Conservation (phyloP, 2,113 vertebrate genomes). For the Pseudorasbora parva region DNA sequence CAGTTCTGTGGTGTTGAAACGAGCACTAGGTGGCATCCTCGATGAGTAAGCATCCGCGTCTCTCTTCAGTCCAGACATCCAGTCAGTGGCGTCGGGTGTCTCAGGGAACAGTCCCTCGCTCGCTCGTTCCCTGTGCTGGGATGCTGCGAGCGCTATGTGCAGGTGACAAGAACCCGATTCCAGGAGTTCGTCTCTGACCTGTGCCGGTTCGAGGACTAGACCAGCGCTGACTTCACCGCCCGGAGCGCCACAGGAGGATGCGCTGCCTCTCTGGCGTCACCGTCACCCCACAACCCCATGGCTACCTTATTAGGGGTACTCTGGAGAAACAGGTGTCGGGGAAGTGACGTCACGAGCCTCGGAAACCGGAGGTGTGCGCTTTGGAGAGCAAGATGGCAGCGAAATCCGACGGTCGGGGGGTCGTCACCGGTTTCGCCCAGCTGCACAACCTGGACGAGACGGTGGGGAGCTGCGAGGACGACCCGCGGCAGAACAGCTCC, state of each 20-base stretch:
- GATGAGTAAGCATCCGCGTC: constrained; percentile 57
- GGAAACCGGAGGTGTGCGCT: constrained; percentile 82
- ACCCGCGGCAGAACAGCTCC: constrained; percentile 86
- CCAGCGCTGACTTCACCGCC: constrained; percentile 5
- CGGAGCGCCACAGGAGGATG: constrained; percentile 59
- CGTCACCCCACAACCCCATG: constrained; percentile 74
- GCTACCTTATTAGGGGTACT: constrained; percentile 77
- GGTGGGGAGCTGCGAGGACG: constrained; percentile 82
- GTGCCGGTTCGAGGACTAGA: constrained; percentile 34
- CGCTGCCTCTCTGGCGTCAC: constrained; percentile 61
- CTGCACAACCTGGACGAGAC: constrained; percentile 96
- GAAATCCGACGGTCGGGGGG: constrained; percentile 93
- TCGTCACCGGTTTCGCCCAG: constrained; percentile 93
- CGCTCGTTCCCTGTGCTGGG: constrained; percentile 30
- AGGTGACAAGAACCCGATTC: constrained; percentile 42
- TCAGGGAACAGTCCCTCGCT: constrained; percentile 44
- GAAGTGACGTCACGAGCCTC: constrained; percentile 83
- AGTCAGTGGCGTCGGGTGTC: constrained; percentile 52
- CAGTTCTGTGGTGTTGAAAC: constrained; percentile 58
- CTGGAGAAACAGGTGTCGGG: constrained; percentile 80
- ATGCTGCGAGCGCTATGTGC: constrained; percentile 34
- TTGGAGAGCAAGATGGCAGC: constrained; percentile 92
- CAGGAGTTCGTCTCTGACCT: constrained; percentile 42
- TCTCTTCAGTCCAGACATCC: constrained; percentile 67
- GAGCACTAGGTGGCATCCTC: constrained; percentile 81